Evolutionary conservation across 2,113 vertebrate genomes (phyloP), one percentile per base, ranked within the genome.

Genomic region (Panthera leo): DNA sequence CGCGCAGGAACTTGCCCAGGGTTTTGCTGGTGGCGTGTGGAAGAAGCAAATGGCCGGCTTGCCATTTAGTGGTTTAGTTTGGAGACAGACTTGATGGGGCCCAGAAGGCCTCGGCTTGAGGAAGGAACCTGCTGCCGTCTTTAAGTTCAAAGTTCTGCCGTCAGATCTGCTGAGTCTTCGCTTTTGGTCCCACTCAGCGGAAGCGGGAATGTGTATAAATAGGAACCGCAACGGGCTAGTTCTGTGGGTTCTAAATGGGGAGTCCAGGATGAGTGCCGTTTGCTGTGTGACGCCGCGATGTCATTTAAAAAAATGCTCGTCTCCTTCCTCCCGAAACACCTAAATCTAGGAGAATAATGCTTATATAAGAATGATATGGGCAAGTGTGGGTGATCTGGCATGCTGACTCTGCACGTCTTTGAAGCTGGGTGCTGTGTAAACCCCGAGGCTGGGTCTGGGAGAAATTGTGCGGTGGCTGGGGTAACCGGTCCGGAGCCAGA

Each of bases 151-250:
- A 98, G 96, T 70, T 96, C 96, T 61, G 53, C 27, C 1, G 23
- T 48, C 51, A 16, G 70, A 85, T 92, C 87, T 97, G 98, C 96
- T 97, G 98, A 98, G 75, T 67, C n/a, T 34, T 95, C 97, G 48
- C 91, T 29, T 19, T 90, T n/a, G 82, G 71, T 55, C 83, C 78
- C 86, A 36, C 73, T 70, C 25, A 61, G 76, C 29, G 25, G 97
- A 96, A 96, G 84, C 5, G 7, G 73, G 83, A 73, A 45, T 75
- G 79, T 55, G 23, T 82, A 78, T 75, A 92, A 95, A 96, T 93
- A 97, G 94, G 80, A 88, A 31, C 58, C n/a, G 18, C 11, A 27
- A 19, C 65, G 53, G 95, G 79, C 92, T 39, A 3, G 61, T 51
- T 73, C 68, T 27, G 68, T 79, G 34, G 15, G 19, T 82, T 86